phyloP scores from a whole-genome alignment of 2,113 vertebrate species.

The Malaclemys terrapin region DNA sequence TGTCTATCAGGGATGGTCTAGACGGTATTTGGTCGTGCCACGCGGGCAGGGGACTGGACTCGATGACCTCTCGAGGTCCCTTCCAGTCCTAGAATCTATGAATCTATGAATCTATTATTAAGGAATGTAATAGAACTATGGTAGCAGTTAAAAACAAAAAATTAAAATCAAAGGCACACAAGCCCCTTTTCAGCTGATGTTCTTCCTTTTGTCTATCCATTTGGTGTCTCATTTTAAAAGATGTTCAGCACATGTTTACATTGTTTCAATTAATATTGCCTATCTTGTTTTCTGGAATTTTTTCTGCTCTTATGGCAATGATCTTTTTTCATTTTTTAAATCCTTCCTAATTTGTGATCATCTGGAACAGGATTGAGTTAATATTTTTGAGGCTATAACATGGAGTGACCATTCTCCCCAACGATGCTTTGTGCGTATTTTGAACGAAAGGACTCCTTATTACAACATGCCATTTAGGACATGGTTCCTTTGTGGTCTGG shows the following conservation, averaged over 20 bases:
- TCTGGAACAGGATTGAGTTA: neutral
- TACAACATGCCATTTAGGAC: accelerated
- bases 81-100: no score
- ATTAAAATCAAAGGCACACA: neutral
- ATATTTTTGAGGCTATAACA: accelerated
- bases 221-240: neutral
- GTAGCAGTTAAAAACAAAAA: neutral
- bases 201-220: neutral
- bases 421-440: neutral
- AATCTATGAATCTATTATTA: neutral
- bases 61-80: no score
- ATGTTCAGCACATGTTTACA: accelerated
- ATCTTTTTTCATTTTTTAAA: accelerated
- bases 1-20: no score
- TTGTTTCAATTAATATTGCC: neutral
- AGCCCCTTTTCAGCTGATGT: neutral
- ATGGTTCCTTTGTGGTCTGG: neutral
- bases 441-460: neutral
- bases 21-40: no score
- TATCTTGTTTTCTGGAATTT: neutral
- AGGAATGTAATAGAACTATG: neutral
- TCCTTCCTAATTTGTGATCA: accelerated
- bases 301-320: accelerated
- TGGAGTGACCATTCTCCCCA: neutral
- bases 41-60: no score